phyloP scores from a whole-genome alignment of 1,140 invertebrate genomes.

The Lepidurus packardi region DNA sequence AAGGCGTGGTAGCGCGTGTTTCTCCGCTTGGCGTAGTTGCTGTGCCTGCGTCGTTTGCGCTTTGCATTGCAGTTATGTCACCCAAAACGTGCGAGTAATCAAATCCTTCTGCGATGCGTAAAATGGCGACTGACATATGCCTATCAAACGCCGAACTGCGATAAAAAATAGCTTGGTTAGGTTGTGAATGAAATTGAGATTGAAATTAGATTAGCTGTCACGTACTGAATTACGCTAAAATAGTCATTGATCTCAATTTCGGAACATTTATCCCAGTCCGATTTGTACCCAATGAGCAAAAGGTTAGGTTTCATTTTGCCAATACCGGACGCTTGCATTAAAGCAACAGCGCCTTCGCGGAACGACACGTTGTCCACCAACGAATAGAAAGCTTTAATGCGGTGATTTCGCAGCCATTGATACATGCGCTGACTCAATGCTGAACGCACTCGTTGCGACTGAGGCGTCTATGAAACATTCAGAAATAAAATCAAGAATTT shows the following conservation, averaged over 20 bases:
- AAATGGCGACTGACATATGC: slow-evolving; percentile 77
- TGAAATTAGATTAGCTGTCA: neutral
- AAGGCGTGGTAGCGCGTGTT: neutral
- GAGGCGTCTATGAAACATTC: slow-evolving; percentile 51
- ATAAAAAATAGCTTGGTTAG: slow-evolving; percentile 37
- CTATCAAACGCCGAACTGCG: slow-evolving; percentile 84
- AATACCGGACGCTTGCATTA: slow-evolving; percentile 51
- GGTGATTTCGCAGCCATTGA: slow-evolving; percentile 65
- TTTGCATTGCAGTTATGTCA: slow-evolving; percentile 30
- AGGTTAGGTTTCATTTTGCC: slow-evolving; percentile 56
- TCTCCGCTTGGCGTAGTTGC: slow-evolving; percentile 7
- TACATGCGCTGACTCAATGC: slow-evolving; percentile 58
- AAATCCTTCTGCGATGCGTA: slow-evolving; percentile 73
- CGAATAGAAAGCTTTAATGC: slow-evolving; percentile 84
- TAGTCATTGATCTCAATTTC: slow-evolving; percentile 48
- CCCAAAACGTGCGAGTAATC: slow-evolving; percentile 59
- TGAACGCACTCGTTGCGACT: slow-evolving; percentile 59
- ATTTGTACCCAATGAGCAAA: slow-evolving; percentile 54
- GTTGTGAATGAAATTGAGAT: neutral
- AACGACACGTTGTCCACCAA: slow-evolving; percentile 60
- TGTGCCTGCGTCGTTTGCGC: neutral
- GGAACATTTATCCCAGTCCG: slow-evolving; percentile 48
- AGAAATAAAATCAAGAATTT: neutral
- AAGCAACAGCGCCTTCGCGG: slow-evolving; percentile 34
- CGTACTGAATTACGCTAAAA: slow-evolving; percentile 52